These are phyloP conservation scores for Cottoperca gobio DNA, from an alignment of 2,797 vertebrate species.

Conservation along the genomic window DNA sequence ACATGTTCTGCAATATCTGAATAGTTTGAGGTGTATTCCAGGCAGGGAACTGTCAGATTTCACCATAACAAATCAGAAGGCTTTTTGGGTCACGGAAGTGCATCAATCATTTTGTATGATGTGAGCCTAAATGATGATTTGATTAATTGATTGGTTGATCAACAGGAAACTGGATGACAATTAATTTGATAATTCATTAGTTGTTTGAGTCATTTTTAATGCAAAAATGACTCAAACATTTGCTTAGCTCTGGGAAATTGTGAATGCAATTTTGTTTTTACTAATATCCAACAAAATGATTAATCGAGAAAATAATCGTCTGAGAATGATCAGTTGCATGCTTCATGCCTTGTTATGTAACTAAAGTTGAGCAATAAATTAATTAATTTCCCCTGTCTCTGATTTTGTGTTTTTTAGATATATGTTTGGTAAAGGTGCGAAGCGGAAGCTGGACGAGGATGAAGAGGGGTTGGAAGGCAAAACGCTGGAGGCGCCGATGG, in stretches of 20 bases:
- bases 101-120: too few relatives aligned
- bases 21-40: neutral
- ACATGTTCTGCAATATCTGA: neutral
- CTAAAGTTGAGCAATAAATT: neutral
- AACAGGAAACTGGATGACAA: too few relatives aligned
- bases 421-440: constrained; percentile 99
- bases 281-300: neutral
- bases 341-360: neutral
- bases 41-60: neutral
- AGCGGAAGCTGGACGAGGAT: constrained; percentile 99
- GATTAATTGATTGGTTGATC: neutral
- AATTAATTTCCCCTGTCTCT: neutral
- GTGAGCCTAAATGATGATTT: neutral
- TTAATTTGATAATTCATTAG: neutral
- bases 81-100: neutral
- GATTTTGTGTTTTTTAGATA: constrained; percentile 86
- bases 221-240: neutral
- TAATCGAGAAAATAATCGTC: neutral
- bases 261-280: neutral
- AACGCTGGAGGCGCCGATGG: constrained; percentile 87
- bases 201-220: neutral
- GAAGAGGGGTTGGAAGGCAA: constrained; percentile 99
- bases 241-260: neutral
- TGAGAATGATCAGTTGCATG: neutral
- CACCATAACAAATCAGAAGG: neutral